phyloP scores from a whole-genome alignment of 2,888 invertebrate species.

The Caenorhabditis virilis region DNA sequence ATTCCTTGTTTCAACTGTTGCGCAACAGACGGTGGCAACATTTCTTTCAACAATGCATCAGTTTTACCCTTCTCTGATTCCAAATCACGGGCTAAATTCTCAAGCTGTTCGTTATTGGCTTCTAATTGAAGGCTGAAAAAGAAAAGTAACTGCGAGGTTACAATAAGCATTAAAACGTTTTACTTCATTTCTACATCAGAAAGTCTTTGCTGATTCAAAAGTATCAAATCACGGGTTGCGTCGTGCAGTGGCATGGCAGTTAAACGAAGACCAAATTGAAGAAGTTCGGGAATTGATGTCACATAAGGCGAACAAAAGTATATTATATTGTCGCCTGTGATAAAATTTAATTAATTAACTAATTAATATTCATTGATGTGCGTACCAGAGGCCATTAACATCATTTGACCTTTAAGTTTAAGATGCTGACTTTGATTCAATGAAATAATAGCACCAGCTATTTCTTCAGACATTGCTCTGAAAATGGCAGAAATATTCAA shows the following conservation, averaged over 20 bases:
- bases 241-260: conserved; percentile 63
- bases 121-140: conserved; percentile 58
- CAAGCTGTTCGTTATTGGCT: conserved; percentile 62
- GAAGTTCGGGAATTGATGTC: conserved; percentile 47
- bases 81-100: conserved; percentile 58
- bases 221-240: conserved; percentile 61
- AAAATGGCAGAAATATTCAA: too few relatives aligned
- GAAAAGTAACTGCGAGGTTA: background rate
- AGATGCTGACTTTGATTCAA: conserved; percentile 44
- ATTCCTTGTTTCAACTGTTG: conserved; percentile 66
- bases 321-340: conserved; percentile 43
- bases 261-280: conserved; percentile 53
- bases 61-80: conserved; percentile 65
- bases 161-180: background rate
- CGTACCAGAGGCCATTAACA: conserved; percentile 44
- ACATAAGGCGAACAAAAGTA: conserved; percentile 62
- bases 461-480: too few relatives aligned
- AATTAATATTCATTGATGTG: background rate
- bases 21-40: conserved; percentile 69
- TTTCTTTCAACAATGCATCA: conserved; percentile 68
- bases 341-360: background rate
- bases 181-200: conserved; percentile 61
- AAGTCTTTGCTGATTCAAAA: conserved; percentile 61
- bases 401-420: conserved; percentile 62
- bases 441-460: background rate